Conservation (phyloP, 2,888 invertebrate species). For the Ditylenchus weischeri region DNA sequence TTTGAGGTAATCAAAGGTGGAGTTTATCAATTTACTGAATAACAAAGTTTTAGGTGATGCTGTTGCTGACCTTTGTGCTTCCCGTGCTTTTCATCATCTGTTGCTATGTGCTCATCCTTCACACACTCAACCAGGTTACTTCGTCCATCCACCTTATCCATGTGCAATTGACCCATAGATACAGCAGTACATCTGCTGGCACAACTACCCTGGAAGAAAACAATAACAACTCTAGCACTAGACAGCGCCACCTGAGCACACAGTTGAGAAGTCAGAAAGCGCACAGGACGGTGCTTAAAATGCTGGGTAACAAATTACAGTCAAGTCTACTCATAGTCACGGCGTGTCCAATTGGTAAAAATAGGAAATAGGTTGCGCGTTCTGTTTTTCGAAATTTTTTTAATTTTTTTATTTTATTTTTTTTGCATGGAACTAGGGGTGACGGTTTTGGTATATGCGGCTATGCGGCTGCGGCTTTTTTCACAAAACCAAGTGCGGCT, state of each 20-base stretch:
- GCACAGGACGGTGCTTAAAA: conserved; percentile 55
- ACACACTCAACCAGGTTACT: conserved; percentile 30
- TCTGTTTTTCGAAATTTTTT: too few relatives aligned
- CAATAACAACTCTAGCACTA: not conserved
- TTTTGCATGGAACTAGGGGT: too few relatives aligned
- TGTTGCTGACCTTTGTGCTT: conserved; percentile 52
- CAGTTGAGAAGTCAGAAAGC: conserved; percentile 45
- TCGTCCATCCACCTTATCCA: conserved; percentile 12
- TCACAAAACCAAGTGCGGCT: too few relatives aligned
- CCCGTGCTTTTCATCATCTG: conserved; percentile 53
- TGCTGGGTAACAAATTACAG: conserved; percentile 50
- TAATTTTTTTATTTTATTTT: too few relatives aligned
- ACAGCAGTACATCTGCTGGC: conserved; percentile 4
- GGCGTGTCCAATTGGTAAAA: too few relatives aligned
- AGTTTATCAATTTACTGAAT: conserved; percentile 17
- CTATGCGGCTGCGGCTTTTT: too few relatives aligned
- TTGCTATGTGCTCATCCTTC: conserved; percentile 52
- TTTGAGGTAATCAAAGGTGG: conserved; percentile 36
- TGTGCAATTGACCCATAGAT: not conserved
- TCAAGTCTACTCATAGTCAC: too few relatives aligned
- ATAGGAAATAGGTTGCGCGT: too few relatives aligned
- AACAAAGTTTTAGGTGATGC: conserved; percentile 37
- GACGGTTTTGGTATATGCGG: too few relatives aligned
- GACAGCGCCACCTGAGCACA: not conserved
- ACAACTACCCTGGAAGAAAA: conserved; percentile 6